Percentiles rank a stretch among this genome's conserved stretches.
Evolutionary conservation across 2,888 invertebrate genomes (phyloP).

Genomic region (Embidobia sp.): DNA sequence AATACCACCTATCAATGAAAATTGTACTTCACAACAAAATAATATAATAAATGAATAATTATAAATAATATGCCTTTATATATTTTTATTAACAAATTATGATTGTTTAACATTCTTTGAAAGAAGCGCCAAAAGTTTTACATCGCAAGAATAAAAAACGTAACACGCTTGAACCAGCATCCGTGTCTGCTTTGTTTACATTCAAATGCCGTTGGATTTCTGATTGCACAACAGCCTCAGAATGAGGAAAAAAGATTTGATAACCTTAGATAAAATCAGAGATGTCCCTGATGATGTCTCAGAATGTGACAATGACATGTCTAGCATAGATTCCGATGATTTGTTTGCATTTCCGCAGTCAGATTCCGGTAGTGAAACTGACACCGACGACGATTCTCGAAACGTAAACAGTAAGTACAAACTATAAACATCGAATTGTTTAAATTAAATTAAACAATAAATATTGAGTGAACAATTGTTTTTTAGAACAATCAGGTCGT

Average conservation of each 20-base stretch:
- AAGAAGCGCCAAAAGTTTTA: neutral
- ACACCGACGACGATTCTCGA: neutral
- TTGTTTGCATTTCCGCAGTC: constrained; percentile 1
- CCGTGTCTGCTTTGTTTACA: neutral
- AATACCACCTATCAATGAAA: neutral
- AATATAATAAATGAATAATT: constrained; percentile 7
- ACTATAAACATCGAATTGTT: neutral
- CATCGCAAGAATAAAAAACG: neutral
- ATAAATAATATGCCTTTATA: neutral
- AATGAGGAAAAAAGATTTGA: constrained; percentile 3
- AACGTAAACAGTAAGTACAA: constrained; percentile 6
- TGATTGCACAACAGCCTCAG: constrained; percentile 1
- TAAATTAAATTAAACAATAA: constrained; percentile 1
- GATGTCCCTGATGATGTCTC: neutral
- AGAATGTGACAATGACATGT: constrained; percentile 5
- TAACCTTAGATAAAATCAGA: neutral
- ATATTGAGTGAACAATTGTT: constrained; percentile 1
- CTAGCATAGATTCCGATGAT: neutral
- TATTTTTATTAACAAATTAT: constrained; percentile 6
- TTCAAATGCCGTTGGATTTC: neutral
- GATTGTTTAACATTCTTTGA: neutral
- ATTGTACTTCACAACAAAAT: constrained; percentile 3
- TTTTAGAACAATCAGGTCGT: constrained; percentile 2
- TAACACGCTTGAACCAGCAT: neutral
- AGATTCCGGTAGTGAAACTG: constrained; percentile 1